Base-by-base conservation (phyloP, 2,113 vertebrate species). In the Toxotes jaculatrix region DNA sequence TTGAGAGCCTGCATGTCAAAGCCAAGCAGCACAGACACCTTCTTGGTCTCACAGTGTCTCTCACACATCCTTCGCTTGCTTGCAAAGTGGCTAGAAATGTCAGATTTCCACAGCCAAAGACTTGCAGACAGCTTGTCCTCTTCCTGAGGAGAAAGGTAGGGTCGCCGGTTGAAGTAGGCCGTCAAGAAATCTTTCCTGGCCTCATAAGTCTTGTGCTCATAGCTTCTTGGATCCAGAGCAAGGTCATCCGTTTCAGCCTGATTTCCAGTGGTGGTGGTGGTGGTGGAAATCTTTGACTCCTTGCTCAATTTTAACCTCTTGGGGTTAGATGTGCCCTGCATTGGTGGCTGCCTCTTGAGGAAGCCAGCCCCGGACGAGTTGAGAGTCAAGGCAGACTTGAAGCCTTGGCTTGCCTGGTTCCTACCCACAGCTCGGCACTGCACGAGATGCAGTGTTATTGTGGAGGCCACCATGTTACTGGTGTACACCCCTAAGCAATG, bases 391-490 rank as follows among this genome's bases (percentile, higher is more conserved):
- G 93, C 31, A 92, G 96, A 75, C 93, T 96, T 92, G 93, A 95
- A 5, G 93, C 92, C 47, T 77, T 96, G 31, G 91, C 83, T 89
- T 0, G 96, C 96, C 75, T 97, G 96, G 70, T 95, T 95, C 93
- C 98, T 97, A 4, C 97, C 97, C 3, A 98, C 97, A 5, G 97
- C 98, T 87, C 97, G 93, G 92, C 98, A 99, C 92, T 99, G 98
- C 45, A 99, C 97, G 0, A 99, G 96, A 89, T 99, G 98, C 89
- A 99, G 94, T 0, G 97, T 99, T 75, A 99, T 99, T 0, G 97
- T 99, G 6, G 98, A 99, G 82, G 98, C 98, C 0, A 98, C 99
- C 98, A 99, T 98, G 93, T 98, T 99, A 92, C 98, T 99, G 0
- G 98, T 99, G 55, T 99, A 99, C 10, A 99, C 97, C 8, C 98